Evolutionary conservation across 2,113 vertebrate species (phyloP).

Genomic region (Pontoporia blainvillei): DNA sequence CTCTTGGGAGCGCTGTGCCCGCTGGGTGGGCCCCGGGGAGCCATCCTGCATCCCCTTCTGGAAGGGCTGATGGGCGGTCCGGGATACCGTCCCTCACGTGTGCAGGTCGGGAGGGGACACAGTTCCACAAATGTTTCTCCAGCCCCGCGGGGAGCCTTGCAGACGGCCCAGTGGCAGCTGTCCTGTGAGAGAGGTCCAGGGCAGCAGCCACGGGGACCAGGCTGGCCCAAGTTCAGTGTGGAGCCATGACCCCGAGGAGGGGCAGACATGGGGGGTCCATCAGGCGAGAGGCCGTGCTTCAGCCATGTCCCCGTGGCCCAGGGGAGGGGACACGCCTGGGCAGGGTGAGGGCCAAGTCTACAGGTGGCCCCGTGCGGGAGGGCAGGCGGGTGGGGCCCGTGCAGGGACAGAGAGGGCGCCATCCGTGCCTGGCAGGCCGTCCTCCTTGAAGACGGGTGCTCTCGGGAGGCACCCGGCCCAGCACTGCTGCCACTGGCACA

Average conservation of each 20-base stretch:
- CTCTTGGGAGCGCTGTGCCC: background rate
- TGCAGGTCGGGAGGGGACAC: background rate
- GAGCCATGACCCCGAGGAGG: background rate
- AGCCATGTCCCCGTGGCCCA: background rate
- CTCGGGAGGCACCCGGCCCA: background rate
- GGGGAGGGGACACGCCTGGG: background rate
- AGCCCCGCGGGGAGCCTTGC: background rate
- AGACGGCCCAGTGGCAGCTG: background rate
- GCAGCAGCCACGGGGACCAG: background rate
- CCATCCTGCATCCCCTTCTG: background rate
- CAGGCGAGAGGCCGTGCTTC: background rate
- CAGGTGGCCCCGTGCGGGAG: background rate
- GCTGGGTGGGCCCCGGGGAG: fast-evolving
- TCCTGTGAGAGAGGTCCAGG: background rate
- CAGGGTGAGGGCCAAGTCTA: background rate
- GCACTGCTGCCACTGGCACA: background rate
- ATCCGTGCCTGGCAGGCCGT: fast-evolving
- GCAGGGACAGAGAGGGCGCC: background rate
- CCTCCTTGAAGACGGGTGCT: background rate
- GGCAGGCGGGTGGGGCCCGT: background rate
- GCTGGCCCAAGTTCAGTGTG: background rate
- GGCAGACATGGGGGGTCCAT: background rate
- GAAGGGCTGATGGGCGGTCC: background rate
- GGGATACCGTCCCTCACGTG: background rate
- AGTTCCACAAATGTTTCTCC: background rate